These are phyloP conservation scores for Calidris pugnax DNA, from an alignment of 2,113 vertebrate genomes.

Conservation along the genomic window DNA sequence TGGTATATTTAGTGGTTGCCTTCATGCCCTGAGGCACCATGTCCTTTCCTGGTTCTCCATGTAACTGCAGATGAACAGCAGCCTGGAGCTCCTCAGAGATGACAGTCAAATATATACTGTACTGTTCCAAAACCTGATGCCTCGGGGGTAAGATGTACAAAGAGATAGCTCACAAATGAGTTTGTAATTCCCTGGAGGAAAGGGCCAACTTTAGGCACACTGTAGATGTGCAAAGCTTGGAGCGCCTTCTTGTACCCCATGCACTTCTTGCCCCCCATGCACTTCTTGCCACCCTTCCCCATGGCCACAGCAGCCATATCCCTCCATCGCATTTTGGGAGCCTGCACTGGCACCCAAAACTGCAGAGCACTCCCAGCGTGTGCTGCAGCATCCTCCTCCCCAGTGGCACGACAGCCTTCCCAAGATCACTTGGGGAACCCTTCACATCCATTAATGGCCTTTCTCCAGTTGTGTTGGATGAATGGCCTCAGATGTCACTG, in stretches of 20 bases:
- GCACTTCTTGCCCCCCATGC: not conserved
- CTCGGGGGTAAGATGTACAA: not conserved
- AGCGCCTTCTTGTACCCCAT: not conserved
- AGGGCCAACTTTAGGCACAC: fast-evolving
- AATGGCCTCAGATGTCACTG: not conserved
- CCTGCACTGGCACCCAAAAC: not conserved
- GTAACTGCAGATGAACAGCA: not conserved
- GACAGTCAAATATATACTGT: not conserved
- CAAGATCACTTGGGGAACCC: not conserved
- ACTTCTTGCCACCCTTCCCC: not conserved
- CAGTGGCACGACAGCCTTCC: not conserved
- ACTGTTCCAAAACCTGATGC: not conserved
- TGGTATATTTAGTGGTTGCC: not conserved
- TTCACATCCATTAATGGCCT: not conserved
- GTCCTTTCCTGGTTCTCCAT: not conserved
- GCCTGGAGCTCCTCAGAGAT: not conserved
- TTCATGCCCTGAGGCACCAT: not conserved
- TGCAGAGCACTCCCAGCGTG: not conserved
- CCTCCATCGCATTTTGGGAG: not conserved
- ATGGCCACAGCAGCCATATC: not conserved
- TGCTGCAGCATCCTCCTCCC: not conserved
- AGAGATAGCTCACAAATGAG: not conserved
- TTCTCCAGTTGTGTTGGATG: not conserved
- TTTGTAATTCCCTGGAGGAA: not conserved
- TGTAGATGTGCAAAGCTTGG: not conserved